A percentile compares a stretch with the other conserved stretches of the same genome.
These are phyloP conservation scores for Lottia gigantea DNA, from an alignment of 2,888 invertebrate genomes.

Conservation along the genomic window DNA sequence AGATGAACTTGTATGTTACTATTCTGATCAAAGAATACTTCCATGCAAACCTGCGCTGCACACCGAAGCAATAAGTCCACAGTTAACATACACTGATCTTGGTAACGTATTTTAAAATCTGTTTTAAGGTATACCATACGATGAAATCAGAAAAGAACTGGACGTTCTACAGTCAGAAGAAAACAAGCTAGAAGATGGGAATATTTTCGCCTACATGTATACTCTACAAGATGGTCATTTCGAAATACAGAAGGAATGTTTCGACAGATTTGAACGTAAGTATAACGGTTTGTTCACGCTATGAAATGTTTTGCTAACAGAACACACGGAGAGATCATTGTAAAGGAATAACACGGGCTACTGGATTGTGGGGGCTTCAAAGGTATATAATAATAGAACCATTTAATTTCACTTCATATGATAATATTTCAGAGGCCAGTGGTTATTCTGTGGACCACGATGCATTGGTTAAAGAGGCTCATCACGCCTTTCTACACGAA, in stretches of 20 bases:
- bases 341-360: too few relatives aligned
- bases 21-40: neutral
- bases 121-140: slow-evolving; percentile 44
- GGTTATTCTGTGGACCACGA: slow-evolving; percentile 59
- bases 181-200: slow-evolving; percentile 51
- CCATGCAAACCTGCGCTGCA: too few relatives aligned
- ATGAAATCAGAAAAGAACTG: slow-evolving; percentile 51
- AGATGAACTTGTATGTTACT: neutral
- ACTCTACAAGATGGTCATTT: slow-evolving; percentile 57
- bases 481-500: slow-evolving; percentile 63
- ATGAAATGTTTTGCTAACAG: too few relatives aligned
- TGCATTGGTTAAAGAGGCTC: slow-evolving; percentile 49
- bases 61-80: too few relatives aligned
- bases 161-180: slow-evolving; percentile 45
- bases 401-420: too few relatives aligned
- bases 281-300: neutral
- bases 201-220: slow-evolving; percentile 63
- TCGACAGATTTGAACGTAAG: slow-evolving; percentile 55
- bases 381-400: too few relatives aligned
- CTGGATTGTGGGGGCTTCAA: too few relatives aligned
- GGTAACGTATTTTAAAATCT: neutral
- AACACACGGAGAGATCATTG: too few relatives aligned
- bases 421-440: slow-evolving; percentile 49
- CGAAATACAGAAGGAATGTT: slow-evolving; percentile 55
- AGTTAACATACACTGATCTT: too few relatives aligned